Conservation (phyloP, 2,113 vertebrate genomes). For the Trichomycterus rosablanca region DNA sequence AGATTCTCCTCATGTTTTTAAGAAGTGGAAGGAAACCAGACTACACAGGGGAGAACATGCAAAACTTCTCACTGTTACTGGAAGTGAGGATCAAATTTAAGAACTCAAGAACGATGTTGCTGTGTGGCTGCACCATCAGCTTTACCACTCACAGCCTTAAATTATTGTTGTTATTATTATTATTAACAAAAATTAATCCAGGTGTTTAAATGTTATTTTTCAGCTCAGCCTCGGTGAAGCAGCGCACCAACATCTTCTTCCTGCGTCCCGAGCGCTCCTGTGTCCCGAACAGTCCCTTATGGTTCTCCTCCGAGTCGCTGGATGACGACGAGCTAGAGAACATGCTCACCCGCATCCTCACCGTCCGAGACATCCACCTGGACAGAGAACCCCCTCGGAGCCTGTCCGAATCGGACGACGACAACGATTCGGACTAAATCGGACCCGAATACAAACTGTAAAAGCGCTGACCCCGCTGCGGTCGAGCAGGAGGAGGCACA, state of each 20-base stretch:
- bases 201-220: too few species aligned
- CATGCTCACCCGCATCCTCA: conserved; percentile 91
- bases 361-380: conserved; percentile 86
- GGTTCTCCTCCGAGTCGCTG: conserved; percentile 88
- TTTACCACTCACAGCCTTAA: too few species aligned
- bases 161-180: too few species aligned
- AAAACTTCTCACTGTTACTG: too few species aligned
- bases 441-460: neutral
- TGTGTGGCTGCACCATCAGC: too few species aligned
- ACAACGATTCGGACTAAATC: conserved; percentile 20
- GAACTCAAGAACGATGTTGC: too few species aligned
- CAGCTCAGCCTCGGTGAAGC: conserved; percentile 93
- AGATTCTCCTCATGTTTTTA: too few species aligned
- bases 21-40: too few species aligned
- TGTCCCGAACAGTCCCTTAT: conserved; percentile 92
- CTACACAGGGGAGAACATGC: too few species aligned
- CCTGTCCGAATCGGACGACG: conserved; percentile 1
- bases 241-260: conserved; percentile 91
- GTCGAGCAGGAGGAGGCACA: neutral
- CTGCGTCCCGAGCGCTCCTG: conserved; percentile 93
- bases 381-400: conserved; percentile 58
- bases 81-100: too few species aligned
- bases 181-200: too few species aligned
- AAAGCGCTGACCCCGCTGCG: neutral
- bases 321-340: conserved; percentile 85